Percentiles rank a stretch among this genome's conserved stretches.
These are phyloP conservation scores for Eurypyga helias DNA, from an alignment of 2,113 vertebrate species.

Conservation along the genomic window DNA sequence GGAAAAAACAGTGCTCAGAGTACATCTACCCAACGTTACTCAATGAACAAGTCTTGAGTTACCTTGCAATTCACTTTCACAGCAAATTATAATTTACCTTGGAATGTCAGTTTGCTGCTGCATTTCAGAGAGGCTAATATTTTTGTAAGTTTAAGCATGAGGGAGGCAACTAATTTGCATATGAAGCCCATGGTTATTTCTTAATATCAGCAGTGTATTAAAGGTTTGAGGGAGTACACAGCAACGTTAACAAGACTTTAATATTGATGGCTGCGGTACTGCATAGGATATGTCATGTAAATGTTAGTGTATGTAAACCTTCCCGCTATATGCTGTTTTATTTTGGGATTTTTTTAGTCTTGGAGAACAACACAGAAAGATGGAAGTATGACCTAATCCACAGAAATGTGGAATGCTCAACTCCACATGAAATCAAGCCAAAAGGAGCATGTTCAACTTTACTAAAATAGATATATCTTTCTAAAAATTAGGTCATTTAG, in stretches of 20 bases:
- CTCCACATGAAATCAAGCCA: background rate
- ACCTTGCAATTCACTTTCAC: background rate
- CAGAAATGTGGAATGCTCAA: background rate
- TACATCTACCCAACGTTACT: background rate
- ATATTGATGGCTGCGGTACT: background rate
- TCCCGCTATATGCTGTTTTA: background rate
- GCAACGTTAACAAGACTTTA: background rate
- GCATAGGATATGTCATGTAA: background rate
- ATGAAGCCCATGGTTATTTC: background rate
- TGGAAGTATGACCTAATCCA: constrained; percentile 18
- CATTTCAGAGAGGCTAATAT: constrained; percentile 18
- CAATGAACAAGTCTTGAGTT: too few relatives aligned
- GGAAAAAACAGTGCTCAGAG: background rate
- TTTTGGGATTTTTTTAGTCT: background rate
- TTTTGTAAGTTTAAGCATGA: background rate
- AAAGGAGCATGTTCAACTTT: background rate
- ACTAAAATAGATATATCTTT: constrained; percentile 15
- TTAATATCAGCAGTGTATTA: background rate
- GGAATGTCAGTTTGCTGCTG: background rate
- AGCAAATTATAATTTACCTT: background rate
- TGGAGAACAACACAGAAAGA: background rate
- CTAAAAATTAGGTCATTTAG: constrained; percentile 32
- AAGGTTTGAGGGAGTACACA: background rate
- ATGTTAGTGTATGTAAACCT: background rate
- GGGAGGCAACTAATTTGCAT: background rate